Evolutionary conservation across 30 jellyfish, hydroid and myxozoan genomes (phyloP).

Genomic region (Hydractinia echinata): DNA sequence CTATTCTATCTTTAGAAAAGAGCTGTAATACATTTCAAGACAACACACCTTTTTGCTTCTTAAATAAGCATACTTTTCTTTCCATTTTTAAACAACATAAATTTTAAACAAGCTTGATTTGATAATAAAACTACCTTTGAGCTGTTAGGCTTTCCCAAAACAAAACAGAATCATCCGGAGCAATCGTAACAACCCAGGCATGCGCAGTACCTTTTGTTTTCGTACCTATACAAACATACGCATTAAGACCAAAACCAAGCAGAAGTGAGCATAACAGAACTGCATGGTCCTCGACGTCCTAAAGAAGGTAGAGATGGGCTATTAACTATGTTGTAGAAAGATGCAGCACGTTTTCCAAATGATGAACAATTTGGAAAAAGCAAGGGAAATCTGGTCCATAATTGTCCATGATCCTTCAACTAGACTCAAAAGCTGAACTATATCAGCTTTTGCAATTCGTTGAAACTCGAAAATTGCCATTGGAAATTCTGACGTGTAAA

Average conservation of each 20-base stretch:
- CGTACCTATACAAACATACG: constrained; percentile 86
- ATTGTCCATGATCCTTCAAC: too few species aligned
- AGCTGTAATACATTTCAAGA: too few species aligned
- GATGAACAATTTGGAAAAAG: too few species aligned
- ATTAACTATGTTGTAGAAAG: too few species aligned
- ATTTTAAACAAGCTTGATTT: neutral
- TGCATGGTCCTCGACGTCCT: constrained; percentile 88
- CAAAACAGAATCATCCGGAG: constrained; percentile 48
- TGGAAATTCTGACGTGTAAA: too few species aligned
- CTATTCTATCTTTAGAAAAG: too few species aligned
- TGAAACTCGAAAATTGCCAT: too few species aligned
- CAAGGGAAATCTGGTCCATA: too few species aligned
- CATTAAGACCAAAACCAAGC: constrained; percentile 88
- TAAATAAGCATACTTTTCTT: neutral
- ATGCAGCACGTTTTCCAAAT: too few species aligned
- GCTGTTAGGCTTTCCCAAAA: constrained; percentile 92
- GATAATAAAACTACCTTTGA: constrained; percentile 49
- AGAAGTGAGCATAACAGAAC: constrained; percentile 65
- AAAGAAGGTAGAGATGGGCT: neutral
- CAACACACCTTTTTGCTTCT: too few species aligned
- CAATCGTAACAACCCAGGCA: constrained; percentile 89
- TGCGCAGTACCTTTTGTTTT: constrained; percentile 62
- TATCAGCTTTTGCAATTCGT: too few species aligned
- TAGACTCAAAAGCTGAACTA: too few species aligned
- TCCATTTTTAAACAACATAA: neutral